Conservation (phyloP, 1,140 invertebrate species). For the fruit fly (Drosophila melanogaster) region Release_6_plus_ISO1_MT NT_033779.5:8504001-8504500, state of each 20-base stretch:
- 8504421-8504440: slow-evolving; percentile 45
- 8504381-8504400: slow-evolving; percentile 29
- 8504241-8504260: slow-evolving; percentile 11
- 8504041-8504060: slow-evolving; percentile 51
- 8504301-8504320: slow-evolving; percentile 83
- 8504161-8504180: slow-evolving; percentile 34
- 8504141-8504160: slow-evolving; percentile 53
- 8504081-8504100: slow-evolving; percentile 15
- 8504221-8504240: slow-evolving; percentile 40
- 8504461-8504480: slow-evolving; percentile 41
- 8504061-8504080: slow-evolving; percentile 11
- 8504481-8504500: slow-evolving; percentile 64
- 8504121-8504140: slow-evolving; percentile 37
- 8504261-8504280: slow-evolving; percentile 21
- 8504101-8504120: slow-evolving; percentile 9
- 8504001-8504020: slow-evolving; percentile 39
- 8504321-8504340: slow-evolving; percentile 75
- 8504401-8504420: slow-evolving; percentile 12
- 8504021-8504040: slow-evolving; percentile 1
- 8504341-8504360: background rate
- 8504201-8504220: slow-evolving; percentile 54
- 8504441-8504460: slow-evolving; percentile 29
- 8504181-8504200: slow-evolving; percentile 30
- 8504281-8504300: slow-evolving; percentile 64
- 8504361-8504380: slow-evolving; percentile 10